Evolutionary conservation across 2,888 invertebrate species (phyloP), one percentile per base, ranked within the genome.

Genomic region (Sepiola atlantica): DNA sequence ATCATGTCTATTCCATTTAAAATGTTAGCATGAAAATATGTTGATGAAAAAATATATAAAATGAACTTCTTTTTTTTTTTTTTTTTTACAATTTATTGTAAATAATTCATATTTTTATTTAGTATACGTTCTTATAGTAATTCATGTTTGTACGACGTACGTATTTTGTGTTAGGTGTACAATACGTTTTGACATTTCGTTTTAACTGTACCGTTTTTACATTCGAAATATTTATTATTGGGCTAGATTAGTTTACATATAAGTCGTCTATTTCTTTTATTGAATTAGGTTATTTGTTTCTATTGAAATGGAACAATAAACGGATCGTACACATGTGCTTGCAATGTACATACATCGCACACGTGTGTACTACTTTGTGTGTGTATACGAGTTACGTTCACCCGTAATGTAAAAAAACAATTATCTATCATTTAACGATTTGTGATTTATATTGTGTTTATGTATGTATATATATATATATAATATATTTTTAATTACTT

Each of bases 281-380:
- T 16, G 90, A 21, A n/a, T 90, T 77, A 28, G n/a, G 2, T n/a
- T 6, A n/a, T 28, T 18, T 28, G 18, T 90, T 90, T 24, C 18
- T 32, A 0, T 16, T 35, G 14, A 90, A 35, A 45, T 45, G 90
- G 90, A 90, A 32, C 20, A n/a, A 16, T 16, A 35, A 16, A 16
- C 14, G 90, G 14, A n/a, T 77, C 91, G 21, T 35, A 91, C 45
- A 35, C 45, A 91, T 91, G 45, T 93, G 54, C 55, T 20, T n/a
- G 54, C 20, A 93, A 8, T 55, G 54, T 32, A 93, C 55, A n/a
- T 28, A 93, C 21, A 55, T n/a, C 54, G 54, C 93, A 93, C 93
- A 93, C 93, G 93, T 55, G 35, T 55, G 32, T 93, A 54, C 54
- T 32, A 93, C 55, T 55, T 92, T 54, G 45, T 28, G 45, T 91